Conservation (phyloP, 2,888 invertebrate species). For the Noctua fimbriata region DNA sequence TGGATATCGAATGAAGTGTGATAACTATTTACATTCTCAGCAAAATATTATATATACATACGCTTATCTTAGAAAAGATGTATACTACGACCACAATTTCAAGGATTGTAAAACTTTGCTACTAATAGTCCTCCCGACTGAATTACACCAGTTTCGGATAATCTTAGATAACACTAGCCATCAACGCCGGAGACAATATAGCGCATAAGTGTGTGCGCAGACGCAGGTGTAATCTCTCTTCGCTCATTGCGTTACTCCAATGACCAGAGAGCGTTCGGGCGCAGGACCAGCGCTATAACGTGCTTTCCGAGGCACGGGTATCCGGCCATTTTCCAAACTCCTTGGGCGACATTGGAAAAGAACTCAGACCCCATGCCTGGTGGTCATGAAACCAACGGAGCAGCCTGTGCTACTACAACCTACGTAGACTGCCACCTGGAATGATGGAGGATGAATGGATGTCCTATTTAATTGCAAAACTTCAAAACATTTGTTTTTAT, state of each 20-base stretch:
- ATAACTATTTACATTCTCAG: not conserved
- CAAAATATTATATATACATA: not conserved
- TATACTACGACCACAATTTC: not conserved
- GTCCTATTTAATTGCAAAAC: not conserved
- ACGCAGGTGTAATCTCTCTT: not conserved
- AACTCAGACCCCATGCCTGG: not conserved
- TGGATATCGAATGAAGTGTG: not conserved
- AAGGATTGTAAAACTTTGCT: not conserved
- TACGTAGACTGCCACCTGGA: not conserved
- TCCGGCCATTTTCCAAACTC: not conserved
- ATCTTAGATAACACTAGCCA: not conserved
- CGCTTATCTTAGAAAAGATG: not conserved
- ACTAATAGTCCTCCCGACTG: not conserved
- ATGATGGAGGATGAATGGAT: not conserved
- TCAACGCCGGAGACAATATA: not conserved
- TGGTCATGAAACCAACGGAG: not conserved
- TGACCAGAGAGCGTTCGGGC: not conserved
- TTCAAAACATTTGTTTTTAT: too few relatives aligned
- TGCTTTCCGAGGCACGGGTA: not conserved
- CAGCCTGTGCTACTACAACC: not conserved
- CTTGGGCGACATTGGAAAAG: not conserved
- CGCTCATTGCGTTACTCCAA: not conserved
- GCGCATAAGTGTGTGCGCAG: not conserved
- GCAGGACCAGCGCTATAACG: not conserved
- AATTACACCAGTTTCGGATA: not conserved